Conservation (phyloP, 2,113 vertebrate species). For the Patagioenas fasciata region DNA sequence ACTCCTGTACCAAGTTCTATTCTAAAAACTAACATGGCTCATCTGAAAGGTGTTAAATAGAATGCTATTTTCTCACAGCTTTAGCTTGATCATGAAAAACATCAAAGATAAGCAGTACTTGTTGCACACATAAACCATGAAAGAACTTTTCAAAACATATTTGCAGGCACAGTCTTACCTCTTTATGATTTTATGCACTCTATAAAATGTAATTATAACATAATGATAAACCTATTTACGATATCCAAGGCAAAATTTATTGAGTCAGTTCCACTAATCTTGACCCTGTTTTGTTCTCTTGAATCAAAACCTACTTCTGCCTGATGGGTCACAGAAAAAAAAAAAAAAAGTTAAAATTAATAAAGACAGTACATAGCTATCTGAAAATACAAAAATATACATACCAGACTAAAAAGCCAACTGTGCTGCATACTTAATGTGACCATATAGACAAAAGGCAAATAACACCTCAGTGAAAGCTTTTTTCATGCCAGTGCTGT, state of each 20-base stretch:
- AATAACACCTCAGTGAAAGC: conserved; percentile 9
- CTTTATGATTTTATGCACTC: not conserved
- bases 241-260: not conserved
- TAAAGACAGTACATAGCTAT: not conserved
- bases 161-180: not conserved
- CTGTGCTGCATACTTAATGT: not conserved
- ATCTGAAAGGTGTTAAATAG: not conserved
- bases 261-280: not conserved
- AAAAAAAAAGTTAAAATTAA: not conserved
- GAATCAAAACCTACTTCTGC: not conserved
- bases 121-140: not conserved
- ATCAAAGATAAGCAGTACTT: not conserved
- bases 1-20: not conserved
- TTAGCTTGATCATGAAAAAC: not conserved
- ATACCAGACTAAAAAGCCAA: not conserved
- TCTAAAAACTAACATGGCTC: not conserved
- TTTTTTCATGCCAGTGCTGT: not conserved
- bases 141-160: not conserved
- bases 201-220: not conserved
- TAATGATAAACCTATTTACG: not conserved
- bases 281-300: not conserved
- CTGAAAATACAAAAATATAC: not conserved
- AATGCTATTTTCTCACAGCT: not conserved
- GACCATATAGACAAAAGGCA: conserved; percentile 10
- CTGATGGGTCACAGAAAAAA: not conserved